Base-by-base conservation (phyloP, 2,113 vertebrate species). In the Glaucidium brasilianum region DNA sequence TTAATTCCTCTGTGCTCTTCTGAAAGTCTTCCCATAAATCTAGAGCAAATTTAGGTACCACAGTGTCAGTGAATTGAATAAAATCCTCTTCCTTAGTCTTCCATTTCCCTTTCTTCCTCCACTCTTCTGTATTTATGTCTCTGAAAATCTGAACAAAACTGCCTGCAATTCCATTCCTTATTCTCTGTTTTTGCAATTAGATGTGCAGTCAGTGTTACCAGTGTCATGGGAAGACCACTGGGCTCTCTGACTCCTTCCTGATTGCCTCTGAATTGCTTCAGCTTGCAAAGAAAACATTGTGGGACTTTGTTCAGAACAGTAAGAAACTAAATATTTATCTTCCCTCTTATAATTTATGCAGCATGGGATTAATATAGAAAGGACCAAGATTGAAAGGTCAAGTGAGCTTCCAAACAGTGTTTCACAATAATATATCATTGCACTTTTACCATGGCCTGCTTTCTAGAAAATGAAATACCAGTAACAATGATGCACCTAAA, bases 321-420 rank as follows among this genome's bases (percentile, higher is more conserved):
- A 97, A 96, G 76, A 96, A 97, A 92, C 81, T 91, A 96, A 98
- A 97, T 97, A 96, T 96, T 97, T 97, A 96, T 95, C 96, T 82
- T 97, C 67, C 88, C 74, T 92, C 75, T 94, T 85, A 90, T 97
- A 95, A 97, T 96, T 94, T 96, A 84, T 96, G 83, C 90, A 93
- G 49, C 74, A 78, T 90, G 67, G 73, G 85, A 91, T 95, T 97
- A 96, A 95, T 98, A 94, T 93, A 89, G 93, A 97, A 95, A 94
- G 95, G 66, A 82, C 52, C 69, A 49, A 91, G 96, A 79, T 1
- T 93, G 92, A 95, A 82, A 97, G 96, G 88, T 97, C 96, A 96
- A 90, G 73, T 87, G 85, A 92, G 59, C 74, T 96, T 66, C 84
- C 85, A 97, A 94, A 92, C 90, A 92, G 63, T 83, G 89, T 90